Conservation (phyloP, 2,888 invertebrate species). For the Cataglyphis albicans region DNA sequence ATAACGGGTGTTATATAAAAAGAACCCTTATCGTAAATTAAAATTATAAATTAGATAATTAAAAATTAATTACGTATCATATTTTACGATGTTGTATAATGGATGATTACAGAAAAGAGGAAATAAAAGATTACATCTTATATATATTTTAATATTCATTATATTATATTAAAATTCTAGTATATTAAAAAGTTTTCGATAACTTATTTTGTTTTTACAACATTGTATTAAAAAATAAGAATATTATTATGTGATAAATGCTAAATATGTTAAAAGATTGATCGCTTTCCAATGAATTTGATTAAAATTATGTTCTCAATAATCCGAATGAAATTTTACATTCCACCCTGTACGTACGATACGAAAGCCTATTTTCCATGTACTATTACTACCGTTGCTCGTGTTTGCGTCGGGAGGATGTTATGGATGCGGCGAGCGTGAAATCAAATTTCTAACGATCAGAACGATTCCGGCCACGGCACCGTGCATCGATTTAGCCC, state of each 20-base stretch:
- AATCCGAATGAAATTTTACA: slow-evolving; percentile 50
- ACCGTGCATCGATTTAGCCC: slow-evolving; percentile 35
- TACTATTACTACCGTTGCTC: slow-evolving; percentile 60
- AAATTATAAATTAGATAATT: neutral
- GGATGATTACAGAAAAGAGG: neutral
- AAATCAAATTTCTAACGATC: slow-evolving; percentile 84
- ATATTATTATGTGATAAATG: neutral
- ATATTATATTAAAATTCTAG: neutral
- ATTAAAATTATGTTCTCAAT: slow-evolving; percentile 9
- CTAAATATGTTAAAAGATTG: neutral
- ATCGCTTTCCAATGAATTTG: neutral
- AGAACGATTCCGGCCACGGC: slow-evolving; percentile 69
- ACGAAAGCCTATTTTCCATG: slow-evolving; percentile 62
- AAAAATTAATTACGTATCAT: slow-evolving; percentile 8
- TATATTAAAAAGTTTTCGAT: neutral
- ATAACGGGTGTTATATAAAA: slow-evolving; percentile 27
- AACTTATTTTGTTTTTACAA: neutral
- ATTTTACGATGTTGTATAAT: neutral
- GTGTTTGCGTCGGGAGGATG: slow-evolving; percentile 66
- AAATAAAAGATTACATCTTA: neutral
- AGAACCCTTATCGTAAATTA: neutral
- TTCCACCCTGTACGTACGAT: slow-evolving; percentile 28
- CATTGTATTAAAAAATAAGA: neutral
- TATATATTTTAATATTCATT: neutral
- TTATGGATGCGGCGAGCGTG: slow-evolving; percentile 81